Evolutionary conservation across 2,797 vertebrate species (phyloP).

Genomic region (Schizopygopsis malacanthus): DNA sequence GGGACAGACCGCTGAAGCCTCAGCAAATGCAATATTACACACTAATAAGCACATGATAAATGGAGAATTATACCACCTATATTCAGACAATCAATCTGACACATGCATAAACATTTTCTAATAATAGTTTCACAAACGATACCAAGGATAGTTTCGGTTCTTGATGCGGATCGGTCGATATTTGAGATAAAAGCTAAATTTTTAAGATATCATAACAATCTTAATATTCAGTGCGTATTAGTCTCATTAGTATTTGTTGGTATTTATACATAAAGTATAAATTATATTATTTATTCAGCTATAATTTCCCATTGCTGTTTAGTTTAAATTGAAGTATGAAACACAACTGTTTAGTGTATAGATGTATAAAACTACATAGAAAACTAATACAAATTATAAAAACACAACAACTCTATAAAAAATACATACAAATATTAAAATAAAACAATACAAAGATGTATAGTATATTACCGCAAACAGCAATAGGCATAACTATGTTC

Average conservation of each 20-base stretch:
- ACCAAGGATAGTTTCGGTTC: neutral
- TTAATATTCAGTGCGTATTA: neutral
- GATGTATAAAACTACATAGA: no score
- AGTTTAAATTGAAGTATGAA: neutral
- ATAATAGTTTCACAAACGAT: neutral
- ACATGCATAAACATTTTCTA: neutral
- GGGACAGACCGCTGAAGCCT: constrained; percentile 21
- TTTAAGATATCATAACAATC: no score
- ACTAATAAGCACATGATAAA: constrained; percentile 39
- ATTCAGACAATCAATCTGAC: neutral
- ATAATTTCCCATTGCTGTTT: neutral
- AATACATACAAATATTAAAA: neutral
- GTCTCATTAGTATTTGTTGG: no score
- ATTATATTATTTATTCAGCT: no score
- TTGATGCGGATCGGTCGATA: neutral
- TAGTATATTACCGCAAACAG: no score
- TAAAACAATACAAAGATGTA: neutral
- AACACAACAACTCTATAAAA: no score
- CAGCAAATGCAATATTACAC: constrained; percentile 27
- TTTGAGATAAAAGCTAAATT: neutral
- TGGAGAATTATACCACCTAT: constrained; percentile 14
- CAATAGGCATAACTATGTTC: neutral
- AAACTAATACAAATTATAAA: no score
- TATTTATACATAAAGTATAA: neutral
- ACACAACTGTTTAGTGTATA: neutral